A percentile compares a stretch with the other conserved stretches of the same genome.
Evolutionary conservation across 2,888 invertebrate species (phyloP).

Genomic region (Drosophila yooni): DNA sequence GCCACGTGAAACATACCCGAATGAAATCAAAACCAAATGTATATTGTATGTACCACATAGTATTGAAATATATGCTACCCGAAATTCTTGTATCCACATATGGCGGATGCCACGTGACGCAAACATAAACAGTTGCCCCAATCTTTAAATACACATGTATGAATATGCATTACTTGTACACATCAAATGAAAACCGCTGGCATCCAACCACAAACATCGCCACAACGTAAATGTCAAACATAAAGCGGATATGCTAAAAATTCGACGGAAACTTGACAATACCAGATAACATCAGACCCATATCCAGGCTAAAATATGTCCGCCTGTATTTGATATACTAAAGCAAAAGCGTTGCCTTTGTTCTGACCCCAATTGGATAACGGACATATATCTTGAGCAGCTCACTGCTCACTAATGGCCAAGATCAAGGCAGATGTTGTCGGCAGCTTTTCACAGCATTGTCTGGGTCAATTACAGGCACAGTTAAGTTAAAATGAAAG

Average conservation of each 20-base stretch:
- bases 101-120: conserved; percentile 78
- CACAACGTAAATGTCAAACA: conserved; percentile 63
- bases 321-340: neutral
- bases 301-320: conserved; percentile 1
- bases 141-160: conserved; percentile 40
- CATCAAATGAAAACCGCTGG: conserved; percentile 48
- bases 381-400: conserved; percentile 33
- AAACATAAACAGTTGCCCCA: conserved; percentile 63
- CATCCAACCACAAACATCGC: conserved; percentile 12
- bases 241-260: conserved; percentile 61
- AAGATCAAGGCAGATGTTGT: conserved; percentile 58
- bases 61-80: conserved; percentile 11
- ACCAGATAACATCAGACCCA: conserved; percentile 21
- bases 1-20: conserved; percentile 28
- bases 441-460: conserved; percentile 15
- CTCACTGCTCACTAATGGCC: conserved; percentile 40
- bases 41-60: conserved; percentile 7
- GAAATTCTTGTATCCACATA: conserved; percentile 57
- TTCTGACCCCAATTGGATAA: conserved; percentile 22
- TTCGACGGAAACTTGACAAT: conserved; percentile 52
- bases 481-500: conserved; percentile 50
- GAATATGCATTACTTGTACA: conserved; percentile 13
- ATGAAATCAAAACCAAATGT: conserved; percentile 2
- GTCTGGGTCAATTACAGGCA: conserved; percentile 46
- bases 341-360: conserved; percentile 18